These are phyloP conservation scores for Loriculus beryllinus DNA, from an alignment of 2,797 vertebrate genomes.

Conservation along the genomic window DNA sequence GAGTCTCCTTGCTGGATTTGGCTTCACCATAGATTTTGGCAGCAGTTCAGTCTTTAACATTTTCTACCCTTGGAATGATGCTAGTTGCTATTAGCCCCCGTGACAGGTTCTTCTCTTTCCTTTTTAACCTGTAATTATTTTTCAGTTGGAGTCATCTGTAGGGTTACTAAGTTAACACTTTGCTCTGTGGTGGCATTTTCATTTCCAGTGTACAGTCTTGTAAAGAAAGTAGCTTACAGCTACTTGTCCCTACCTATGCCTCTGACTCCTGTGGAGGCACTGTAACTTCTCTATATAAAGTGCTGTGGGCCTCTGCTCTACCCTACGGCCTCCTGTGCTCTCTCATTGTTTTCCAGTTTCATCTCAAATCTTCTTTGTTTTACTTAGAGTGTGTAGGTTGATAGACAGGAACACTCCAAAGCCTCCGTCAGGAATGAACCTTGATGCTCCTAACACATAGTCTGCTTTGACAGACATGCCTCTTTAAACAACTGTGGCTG, in stretches of 20 bases:
- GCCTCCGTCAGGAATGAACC: background rate
- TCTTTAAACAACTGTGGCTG: background rate
- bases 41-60: background rate
- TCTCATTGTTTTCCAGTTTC: background rate
- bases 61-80: background rate
- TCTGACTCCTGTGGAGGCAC: background rate
- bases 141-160: background rate
- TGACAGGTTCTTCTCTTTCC: background rate
- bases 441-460: background rate
- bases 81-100: background rate
- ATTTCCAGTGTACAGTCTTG: background rate
- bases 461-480: background rate
- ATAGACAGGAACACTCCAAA: background rate
- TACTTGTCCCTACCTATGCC: background rate
- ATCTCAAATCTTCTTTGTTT: background rate
- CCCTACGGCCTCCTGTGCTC: background rate
- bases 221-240: background rate
- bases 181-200: background rate
- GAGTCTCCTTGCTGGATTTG: background rate
- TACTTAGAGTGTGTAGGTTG: background rate
- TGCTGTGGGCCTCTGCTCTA: background rate
- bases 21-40: background rate
- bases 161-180: constrained; percentile 11
- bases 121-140: constrained; percentile 25
- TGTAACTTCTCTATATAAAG: background rate